Evolutionary conservation across 2,888 invertebrate species (phyloP).

Genomic region (Drosophila nr. perissopoda): DNA sequence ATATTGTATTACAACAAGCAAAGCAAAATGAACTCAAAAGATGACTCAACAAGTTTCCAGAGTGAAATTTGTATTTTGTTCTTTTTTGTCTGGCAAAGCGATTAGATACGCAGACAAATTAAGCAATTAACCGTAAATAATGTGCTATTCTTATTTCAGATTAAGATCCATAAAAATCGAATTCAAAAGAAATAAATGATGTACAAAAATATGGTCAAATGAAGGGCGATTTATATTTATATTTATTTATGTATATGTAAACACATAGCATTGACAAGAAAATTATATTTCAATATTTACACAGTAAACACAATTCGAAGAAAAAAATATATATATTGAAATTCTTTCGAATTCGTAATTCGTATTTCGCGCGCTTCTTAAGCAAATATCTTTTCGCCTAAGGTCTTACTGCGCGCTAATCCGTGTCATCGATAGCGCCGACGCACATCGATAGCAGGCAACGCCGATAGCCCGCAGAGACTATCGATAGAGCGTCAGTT

Average conservation of each 20-base stretch:
- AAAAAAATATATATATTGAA: neutral
- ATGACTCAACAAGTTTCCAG: constrained; percentile 26
- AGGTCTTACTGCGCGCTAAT: constrained; percentile 4
- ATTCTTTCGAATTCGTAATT: neutral
- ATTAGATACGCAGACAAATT: constrained; percentile 22
- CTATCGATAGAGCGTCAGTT: constrained; percentile 17
- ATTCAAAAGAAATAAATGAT: neutral
- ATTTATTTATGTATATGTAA: no score
- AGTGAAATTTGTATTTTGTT: constrained; percentile 6
- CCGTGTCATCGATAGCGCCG: neutral
- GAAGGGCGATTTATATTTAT: neutral
- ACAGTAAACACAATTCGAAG: neutral
- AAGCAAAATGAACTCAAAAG: neutral
- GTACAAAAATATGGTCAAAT: neutral
- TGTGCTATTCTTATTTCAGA: neutral
- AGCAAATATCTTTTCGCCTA: neutral
- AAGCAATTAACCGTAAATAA: constrained; percentile 30
- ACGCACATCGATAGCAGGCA: neutral
- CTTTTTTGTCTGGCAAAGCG: constrained; percentile 17
- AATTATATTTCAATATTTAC: neutral
- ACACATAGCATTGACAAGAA: neutral
- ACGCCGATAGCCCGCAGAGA: neutral
- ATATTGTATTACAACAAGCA: no score
- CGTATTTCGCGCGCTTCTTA: neutral
- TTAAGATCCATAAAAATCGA: constrained; percentile 8